Base-by-base conservation (phyloP, 2,113 vertebrate species). In the Scytalopus superciliaris region DNA sequence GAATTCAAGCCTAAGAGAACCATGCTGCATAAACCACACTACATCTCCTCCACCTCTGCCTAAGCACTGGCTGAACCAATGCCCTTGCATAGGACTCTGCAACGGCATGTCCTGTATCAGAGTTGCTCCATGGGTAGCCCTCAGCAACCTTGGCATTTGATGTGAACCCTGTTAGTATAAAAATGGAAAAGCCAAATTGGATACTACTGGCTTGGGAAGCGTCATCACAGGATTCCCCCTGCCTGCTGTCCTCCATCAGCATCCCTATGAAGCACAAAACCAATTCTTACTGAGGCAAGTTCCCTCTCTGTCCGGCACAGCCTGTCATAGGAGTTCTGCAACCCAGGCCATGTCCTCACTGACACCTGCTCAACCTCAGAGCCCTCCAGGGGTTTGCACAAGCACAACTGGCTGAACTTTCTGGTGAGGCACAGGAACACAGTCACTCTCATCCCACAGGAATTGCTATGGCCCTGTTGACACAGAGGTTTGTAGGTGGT, bases 351-450 rank as follows among this genome's bases (percentile, higher is more conserved):
- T 35, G 85, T 77, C 93, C 93, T 96, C 3, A 0, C 55, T 91
- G 92, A 93, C 94, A 97, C 90, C 96, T 94, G 57, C 80, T 72
- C 88, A 96, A 45, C 77, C 88, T 79, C 93, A 84, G 69, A 80
- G 56, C 47, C 63, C 76, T 84, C 42, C 59, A 31, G 77, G 91
- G 76, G 4, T 72, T 96, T 96, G 80, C 94, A 95, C 80, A 96
- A 94, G 60, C 84, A 84, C 73, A 81, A 76, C 76, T 81, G 83
- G 76, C 49, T 89, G 92, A 92, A 93, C 86, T 82, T 88, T 76
- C 40, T 3, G 3, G 42, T 1, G 5, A 92, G 90, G 73, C 69
- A 82, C 2, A 6, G 49, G 49, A 86, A 72, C 70, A 72, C 44
- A 35, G 53, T 31, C 40, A 14, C 12, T 67, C 47, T 86, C 80